These are phyloP conservation scores for Leucoraja ocellata DNA, from an alignment of 2,797 vertebrate genomes.

Conservation along the genomic window DNA sequence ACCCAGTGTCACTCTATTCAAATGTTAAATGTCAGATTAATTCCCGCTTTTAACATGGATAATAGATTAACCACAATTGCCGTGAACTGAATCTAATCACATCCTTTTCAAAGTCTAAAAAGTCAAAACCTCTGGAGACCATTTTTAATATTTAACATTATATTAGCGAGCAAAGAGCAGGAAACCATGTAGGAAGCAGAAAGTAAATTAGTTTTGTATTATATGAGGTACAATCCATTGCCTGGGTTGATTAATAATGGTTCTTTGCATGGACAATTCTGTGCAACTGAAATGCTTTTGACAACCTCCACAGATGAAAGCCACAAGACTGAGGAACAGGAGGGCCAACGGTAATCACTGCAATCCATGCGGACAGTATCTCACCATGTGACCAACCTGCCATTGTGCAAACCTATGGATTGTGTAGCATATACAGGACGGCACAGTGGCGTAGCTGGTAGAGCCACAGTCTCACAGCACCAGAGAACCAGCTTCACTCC, in stretches of 20 bases:
- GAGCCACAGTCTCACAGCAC: too few relatives aligned
- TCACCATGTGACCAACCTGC: not conserved
- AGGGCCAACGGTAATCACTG: not conserved
- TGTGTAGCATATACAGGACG: too few relatives aligned
- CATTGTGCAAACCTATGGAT: not conserved
- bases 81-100: not conserved
- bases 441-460: too few relatives aligned
- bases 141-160: slow-evolving; percentile 5
- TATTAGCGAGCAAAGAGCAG: not conserved
- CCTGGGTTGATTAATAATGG: slow-evolving; percentile 33
- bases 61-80: not conserved
- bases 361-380: not conserved
- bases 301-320: slow-evolving; percentile 40
- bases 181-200: not conserved
- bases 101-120: not conserved
- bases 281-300: slow-evolving; percentile 44
- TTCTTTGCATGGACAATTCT: slow-evolving; percentile 2
- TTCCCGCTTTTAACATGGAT: not conserved
- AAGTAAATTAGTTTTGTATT: not conserved
- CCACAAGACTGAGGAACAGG: not conserved
- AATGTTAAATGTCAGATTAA: not conserved
- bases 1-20: not conserved
- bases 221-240: not conserved
- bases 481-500: too few relatives aligned
- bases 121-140: not conserved